These are phyloP conservation scores for Excalfactoria chinensis DNA, from an alignment of 2,113 vertebrate species.

Conservation along the genomic window DNA sequence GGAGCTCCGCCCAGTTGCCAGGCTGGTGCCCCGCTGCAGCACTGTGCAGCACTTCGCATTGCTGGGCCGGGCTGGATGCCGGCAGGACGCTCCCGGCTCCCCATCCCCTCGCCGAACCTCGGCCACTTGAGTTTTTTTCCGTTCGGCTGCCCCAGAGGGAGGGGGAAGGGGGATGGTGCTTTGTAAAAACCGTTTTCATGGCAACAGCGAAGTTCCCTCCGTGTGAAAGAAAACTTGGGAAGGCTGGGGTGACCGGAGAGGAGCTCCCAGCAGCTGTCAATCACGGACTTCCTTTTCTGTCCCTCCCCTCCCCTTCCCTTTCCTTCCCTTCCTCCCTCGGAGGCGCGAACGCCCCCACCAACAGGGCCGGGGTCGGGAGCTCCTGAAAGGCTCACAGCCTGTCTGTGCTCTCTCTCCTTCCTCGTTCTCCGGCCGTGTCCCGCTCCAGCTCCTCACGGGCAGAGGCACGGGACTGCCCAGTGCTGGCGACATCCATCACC, in stretches of 20 bases:
- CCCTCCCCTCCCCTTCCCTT: background rate
- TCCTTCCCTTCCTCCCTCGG: background rate
- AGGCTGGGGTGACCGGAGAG: background rate
- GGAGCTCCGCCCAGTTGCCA: background rate
- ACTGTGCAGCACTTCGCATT: background rate
- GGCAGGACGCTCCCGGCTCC: background rate
- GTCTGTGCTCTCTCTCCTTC: background rate
- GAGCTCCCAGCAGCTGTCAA: constrained; percentile 35
- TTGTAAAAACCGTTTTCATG: background rate
- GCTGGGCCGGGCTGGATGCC: background rate
- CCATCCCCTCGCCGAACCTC: no score
- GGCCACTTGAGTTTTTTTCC: constrained; percentile 23
- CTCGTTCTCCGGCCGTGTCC: background rate
- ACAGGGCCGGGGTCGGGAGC: background rate
- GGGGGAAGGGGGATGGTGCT: background rate
- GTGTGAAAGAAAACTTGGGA: constrained; percentile 51
- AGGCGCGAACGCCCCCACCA: background rate
- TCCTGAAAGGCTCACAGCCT: background rate
- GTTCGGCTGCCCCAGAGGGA: background rate
- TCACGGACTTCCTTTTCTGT: background rate
- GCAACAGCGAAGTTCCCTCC: constrained; percentile 49
- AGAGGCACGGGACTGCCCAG: background rate
- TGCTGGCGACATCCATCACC: background rate
- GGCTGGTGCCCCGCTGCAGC: background rate
- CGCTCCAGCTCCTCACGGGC: background rate